Conservation (phyloP, 2,888 invertebrate species). For the Lamellibrachia satsuma region DNA sequence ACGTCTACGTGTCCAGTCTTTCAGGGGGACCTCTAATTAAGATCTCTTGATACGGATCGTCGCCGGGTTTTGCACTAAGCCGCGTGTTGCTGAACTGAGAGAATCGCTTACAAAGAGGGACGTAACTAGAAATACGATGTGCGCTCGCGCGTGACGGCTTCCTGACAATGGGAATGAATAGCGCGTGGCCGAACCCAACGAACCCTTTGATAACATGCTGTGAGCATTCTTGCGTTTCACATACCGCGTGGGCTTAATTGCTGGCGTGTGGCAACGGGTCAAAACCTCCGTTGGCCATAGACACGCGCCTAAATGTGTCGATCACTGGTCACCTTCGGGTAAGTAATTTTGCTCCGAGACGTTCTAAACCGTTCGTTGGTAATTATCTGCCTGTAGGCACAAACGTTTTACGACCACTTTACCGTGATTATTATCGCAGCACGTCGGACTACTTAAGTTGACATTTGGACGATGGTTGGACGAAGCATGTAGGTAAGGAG, state of each 20-base stretch:
- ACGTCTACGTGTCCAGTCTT: too few species aligned
- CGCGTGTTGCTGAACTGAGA: neutral
- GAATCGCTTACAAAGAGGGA: neutral
- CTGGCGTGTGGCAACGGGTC: constrained; percentile 6
- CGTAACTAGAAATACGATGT: neutral
- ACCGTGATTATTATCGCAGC: neutral
- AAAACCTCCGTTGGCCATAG: neutral
- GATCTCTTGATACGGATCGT: neutral
- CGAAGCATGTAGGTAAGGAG: neutral
- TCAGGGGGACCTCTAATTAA: neutral
- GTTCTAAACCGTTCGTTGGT: neutral
- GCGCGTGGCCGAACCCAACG: neutral
- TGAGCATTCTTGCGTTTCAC: neutral
- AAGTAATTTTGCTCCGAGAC: neutral
- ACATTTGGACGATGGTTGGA: neutral
- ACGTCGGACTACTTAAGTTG: neutral
- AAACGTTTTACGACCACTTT: neutral
- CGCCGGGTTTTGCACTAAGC: neutral
- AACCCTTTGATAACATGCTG: neutral
- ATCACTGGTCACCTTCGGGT: neutral
- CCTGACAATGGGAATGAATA: neutral
- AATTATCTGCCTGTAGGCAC: neutral
- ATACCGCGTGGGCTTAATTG: neutral
- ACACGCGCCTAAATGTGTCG: neutral
- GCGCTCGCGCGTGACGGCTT: neutral